Conservation (phyloP, 2,113 vertebrate species). For the Nannospalax galili region DNA sequence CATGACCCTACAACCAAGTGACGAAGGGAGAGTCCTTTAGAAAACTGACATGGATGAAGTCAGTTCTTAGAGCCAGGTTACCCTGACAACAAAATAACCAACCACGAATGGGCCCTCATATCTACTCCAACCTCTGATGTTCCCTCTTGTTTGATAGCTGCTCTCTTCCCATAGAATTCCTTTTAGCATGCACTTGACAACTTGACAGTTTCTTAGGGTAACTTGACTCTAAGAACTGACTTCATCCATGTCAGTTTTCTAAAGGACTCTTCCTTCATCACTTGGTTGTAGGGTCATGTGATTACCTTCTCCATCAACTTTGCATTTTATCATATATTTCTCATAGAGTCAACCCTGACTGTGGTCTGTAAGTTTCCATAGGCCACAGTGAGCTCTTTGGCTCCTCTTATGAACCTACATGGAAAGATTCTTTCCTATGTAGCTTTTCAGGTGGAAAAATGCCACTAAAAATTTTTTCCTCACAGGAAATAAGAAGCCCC, state of each 20-base stretch:
- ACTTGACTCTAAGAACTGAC: background rate
- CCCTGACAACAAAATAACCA: background rate
- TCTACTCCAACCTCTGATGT: background rate
- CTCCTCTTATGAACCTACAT: background rate
- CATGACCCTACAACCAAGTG: background rate
- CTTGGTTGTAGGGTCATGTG: background rate
- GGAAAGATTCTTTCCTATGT: background rate
- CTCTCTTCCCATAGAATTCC: background rate
- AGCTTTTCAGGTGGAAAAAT: background rate
- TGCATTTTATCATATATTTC: background rate
- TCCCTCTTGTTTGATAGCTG: background rate
- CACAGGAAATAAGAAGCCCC: background rate
- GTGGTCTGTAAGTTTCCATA: background rate
- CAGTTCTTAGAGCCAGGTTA: no score
- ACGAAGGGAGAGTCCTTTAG: background rate
- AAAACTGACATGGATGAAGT: background rate
- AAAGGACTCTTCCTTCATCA: background rate
- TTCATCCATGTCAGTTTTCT: background rate
- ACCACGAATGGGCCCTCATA: background rate
- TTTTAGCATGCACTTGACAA: background rate
- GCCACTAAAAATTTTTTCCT: background rate
- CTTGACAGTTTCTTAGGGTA: background rate
- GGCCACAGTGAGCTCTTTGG: background rate
- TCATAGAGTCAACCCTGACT: background rate
- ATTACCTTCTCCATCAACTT: background rate